Evolutionary conservation across 2,888 invertebrate species (phyloP), one percentile per base, ranked within the genome.

Genomic region (Alviniconcha strummeri): DNA sequence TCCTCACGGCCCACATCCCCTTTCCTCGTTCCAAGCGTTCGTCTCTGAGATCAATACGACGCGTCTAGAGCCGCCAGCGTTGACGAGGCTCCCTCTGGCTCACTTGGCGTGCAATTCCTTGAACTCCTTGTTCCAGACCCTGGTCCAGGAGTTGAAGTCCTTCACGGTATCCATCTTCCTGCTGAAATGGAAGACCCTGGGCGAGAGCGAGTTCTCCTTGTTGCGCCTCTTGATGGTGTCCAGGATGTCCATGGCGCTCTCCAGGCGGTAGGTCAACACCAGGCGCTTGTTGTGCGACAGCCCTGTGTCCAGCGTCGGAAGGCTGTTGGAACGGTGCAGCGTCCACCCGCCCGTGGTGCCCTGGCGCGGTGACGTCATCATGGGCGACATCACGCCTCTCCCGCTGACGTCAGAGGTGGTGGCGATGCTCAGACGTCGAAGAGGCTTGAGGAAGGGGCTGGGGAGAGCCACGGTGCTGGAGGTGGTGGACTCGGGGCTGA

Each of bases 71-170:
- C 36, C 36, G 36, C 36, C 36, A 36, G 36, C 36, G 36, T 36
- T 36, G 36, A 36, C 36, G 36, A 36, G 36, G 36, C 36, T 36
- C 36, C 36, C 36, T 36, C 36, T 36, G 36, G 36, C 5, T 77
- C 57, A 72, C 69, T 81, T 81, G 57, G 81, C 60, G 8, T 56
- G 72, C 36, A 19, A 67, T 15, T 71, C 55, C 57, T 83, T 81
- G 78, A 93, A 93, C 85, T 92, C 93, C 83, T 90, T 88, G 88
- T 97, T 94, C 97, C 97, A 95, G 96, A 96, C 96, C 97, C 97
- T 95, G 97, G 97, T 94, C 96, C 97, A 95, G 97, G 97, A 89
- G 97, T 98, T 95, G 97, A 97, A 94, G 96, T 96, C 95, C 96
- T 96, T 91, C 96, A 95, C 91, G 72, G 96, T 91, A 69, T 88